Evolutionary conservation across 2,113 vertebrate genomes (phyloP).

Genomic region (Prochilodus magdalenae): DNA sequence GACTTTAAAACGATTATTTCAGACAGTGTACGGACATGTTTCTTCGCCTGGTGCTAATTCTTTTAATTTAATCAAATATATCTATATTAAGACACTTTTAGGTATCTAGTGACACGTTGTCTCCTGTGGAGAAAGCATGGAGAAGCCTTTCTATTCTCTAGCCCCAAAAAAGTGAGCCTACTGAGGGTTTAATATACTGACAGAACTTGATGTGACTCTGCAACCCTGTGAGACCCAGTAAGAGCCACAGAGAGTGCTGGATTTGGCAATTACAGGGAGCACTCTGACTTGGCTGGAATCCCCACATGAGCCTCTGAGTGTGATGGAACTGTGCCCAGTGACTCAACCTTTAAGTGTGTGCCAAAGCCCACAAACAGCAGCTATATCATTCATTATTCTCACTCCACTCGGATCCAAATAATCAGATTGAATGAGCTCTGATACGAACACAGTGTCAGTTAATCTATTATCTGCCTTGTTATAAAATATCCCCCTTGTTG

Average conservation of each 20-base stretch:
- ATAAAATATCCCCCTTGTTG: neutral
- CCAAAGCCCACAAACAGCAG: constrained; percentile 26
- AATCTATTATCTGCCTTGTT: neutral
- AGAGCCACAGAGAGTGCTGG: constrained; percentile 16
- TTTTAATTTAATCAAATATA: no score
- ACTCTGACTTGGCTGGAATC: constrained; percentile 30
- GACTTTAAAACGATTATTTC: no score
- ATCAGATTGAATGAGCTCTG: constrained; percentile 11
- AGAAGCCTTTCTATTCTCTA: constrained; percentile 7
- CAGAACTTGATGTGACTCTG: neutral
- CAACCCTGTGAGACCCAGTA: constrained; percentile 25
- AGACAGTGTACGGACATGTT: no score
- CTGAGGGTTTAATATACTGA: constrained; percentile 35
- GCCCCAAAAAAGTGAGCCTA: constrained; percentile 3
- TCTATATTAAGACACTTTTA: neutral
- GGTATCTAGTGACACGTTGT: neutral
- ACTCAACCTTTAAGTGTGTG: constrained; percentile 40
- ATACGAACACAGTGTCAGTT: neutral
- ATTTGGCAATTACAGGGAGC: constrained; percentile 34
- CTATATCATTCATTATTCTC: constrained; percentile 15
- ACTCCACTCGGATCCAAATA: neutral
- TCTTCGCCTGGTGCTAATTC: no score
- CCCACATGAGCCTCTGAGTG: neutral
- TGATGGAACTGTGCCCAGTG: constrained; percentile 29
- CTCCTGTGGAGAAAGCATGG: neutral